Percentiles rank a stretch among this genome's conserved stretches.
These are phyloP conservation scores for Boleophthalmus pectinirostris DNA, from an alignment of 2,113 vertebrate species.

Conservation along the genomic window DNA sequence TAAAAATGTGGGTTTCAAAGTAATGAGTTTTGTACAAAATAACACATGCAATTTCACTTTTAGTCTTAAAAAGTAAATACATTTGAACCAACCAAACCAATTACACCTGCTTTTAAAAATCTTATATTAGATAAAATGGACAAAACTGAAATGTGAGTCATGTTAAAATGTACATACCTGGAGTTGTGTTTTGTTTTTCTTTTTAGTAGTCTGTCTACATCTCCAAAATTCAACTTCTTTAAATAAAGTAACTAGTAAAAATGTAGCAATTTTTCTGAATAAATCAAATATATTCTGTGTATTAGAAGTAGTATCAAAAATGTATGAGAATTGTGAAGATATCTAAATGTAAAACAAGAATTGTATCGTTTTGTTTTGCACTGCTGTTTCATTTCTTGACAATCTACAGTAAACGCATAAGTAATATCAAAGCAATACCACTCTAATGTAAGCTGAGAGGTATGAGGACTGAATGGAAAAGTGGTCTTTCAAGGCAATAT, in stretches of 20 bases:
- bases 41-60: neutral
- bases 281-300: neutral
- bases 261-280: too few relatives aligned
- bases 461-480: conserved; percentile 49
- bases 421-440: neutral
- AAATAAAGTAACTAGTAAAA: too few relatives aligned
- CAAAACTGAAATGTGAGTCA: too few relatives aligned
- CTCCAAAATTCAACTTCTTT: too few relatives aligned
- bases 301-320: neutral
- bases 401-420: neutral
- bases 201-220: too few relatives aligned
- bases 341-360: neutral
- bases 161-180: too few relatives aligned
- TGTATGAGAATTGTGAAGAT: neutral
- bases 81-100: neutral
- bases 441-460: conserved; percentile 28
- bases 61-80: neutral
- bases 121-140: too few relatives aligned
- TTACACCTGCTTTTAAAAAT: neutral
- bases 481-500: conserved; percentile 34
- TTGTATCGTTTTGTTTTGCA: neutral
- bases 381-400: neutral
- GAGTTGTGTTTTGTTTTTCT: too few relatives aligned
- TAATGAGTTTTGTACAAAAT: too few relatives aligned
- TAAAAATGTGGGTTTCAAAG: neutral